These are phyloP conservation scores for Candidula unifasciata DNA, from an alignment of 2,888 invertebrate species.

Conservation along the genomic window DNA sequence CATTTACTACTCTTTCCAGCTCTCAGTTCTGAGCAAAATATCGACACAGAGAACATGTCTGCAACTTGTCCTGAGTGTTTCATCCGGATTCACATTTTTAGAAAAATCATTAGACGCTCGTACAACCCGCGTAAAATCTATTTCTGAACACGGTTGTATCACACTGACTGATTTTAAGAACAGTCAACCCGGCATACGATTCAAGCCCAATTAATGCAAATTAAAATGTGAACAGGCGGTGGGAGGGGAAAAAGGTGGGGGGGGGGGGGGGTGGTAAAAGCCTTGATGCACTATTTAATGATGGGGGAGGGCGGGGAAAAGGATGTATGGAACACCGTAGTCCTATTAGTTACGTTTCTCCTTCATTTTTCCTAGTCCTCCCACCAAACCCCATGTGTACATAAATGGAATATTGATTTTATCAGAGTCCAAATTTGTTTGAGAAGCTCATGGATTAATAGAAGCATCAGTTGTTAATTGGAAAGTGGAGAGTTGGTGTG, in stretches of 20 bases:
- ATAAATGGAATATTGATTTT: slow-evolving; percentile 9
- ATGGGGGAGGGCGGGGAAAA: too few species aligned
- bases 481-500: slow-evolving; percentile 7
- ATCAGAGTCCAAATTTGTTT: slow-evolving; percentile 9
- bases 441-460: slow-evolving; percentile 30
- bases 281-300: too few species aligned
- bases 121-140: not conserved
- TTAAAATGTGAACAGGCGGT: not conserved
- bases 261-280: too few species aligned
- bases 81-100: not conserved
- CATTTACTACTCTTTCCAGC: too few species aligned
- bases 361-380: not conserved
- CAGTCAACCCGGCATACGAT: not conserved
- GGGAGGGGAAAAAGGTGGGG: too few species aligned
- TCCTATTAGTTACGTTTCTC: too few species aligned
- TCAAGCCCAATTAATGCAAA: slow-evolving; percentile 23
- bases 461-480: slow-evolving; percentile 22
- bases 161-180: slow-evolving; percentile 27
- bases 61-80: too few species aligned
- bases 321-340: too few species aligned
- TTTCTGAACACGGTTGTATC: slow-evolving; percentile 25
- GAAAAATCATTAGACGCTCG: not conserved
- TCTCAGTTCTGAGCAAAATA: too few species aligned
- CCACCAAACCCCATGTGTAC: not conserved
- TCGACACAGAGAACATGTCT: too few species aligned